Evolutionary conservation across 2,888 invertebrate genomes (phyloP).

Genomic region (Folsomia manolachei): DNA sequence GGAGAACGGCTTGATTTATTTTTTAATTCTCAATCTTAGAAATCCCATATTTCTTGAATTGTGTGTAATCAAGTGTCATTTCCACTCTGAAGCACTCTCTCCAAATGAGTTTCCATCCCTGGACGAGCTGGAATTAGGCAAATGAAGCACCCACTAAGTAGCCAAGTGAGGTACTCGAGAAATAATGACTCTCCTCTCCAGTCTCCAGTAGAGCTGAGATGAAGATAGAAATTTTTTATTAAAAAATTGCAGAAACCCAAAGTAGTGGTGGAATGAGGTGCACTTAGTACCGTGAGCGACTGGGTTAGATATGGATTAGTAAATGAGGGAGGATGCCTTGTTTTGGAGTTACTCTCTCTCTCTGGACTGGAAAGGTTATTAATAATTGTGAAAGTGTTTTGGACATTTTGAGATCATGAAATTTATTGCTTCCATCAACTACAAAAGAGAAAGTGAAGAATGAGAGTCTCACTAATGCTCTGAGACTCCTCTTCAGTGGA

Average conservation of each 20-base stretch:
- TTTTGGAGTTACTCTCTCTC: neutral
- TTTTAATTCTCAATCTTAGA: too few species aligned
- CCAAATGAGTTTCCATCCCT: neutral
- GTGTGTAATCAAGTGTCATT: neutral
- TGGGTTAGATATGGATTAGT: neutral
- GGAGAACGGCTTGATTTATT: too few species aligned
- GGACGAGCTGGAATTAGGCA: neutral
- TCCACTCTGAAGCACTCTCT: neutral
- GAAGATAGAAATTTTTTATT: too few species aligned
- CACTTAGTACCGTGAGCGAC: neutral
- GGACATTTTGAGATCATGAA: neutral
- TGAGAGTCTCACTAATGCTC: too few species aligned
- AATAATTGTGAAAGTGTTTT: neutral
- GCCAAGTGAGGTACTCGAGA: neutral
- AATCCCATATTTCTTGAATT: neutral
- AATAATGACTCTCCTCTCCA: neutral
- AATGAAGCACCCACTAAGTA: neutral
- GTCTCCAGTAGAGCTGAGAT: too few species aligned
- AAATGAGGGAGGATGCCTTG: neutral
- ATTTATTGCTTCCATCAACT: neutral
- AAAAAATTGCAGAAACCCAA: too few species aligned
- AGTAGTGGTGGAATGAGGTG: too few species aligned
- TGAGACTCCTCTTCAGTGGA: too few species aligned
- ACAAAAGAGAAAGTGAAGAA: neutral
- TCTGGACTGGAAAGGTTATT: neutral